Percentiles rank a stretch among this genome's conserved stretches.
These are phyloP conservation scores for Hippasteria phrygiana DNA, from an alignment of 53 echinoderm and acorn worm species.

Conservation along the genomic window DNA sequence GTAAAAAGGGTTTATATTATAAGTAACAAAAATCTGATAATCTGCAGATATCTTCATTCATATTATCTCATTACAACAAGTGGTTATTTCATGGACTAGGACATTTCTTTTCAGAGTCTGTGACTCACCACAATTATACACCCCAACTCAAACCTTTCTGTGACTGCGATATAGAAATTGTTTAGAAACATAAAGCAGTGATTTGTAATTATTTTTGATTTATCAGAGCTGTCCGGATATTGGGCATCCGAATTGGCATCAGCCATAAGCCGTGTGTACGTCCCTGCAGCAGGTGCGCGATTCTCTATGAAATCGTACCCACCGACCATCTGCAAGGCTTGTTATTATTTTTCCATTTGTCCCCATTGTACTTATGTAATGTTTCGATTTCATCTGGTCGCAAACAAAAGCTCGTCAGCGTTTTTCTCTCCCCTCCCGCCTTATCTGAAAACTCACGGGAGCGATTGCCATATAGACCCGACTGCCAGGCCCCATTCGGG, in stretches of 20 bases:
- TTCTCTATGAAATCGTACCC: slow-evolving; percentile 51
- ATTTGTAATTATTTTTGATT: background rate
- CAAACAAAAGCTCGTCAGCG: slow-evolving; percentile 49
- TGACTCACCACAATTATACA: too few relatives aligned
- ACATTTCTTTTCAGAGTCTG: too few relatives aligned
- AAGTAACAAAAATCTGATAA: too few relatives aligned
- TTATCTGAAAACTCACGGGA: slow-evolving; percentile 39
- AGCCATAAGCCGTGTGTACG: background rate
- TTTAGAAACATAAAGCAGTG: too few relatives aligned
- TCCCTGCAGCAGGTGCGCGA: slow-evolving; percentile 36
- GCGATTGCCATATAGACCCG: background rate
- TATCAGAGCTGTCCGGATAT: background rate
- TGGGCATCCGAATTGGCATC: background rate
- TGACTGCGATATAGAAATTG: too few relatives aligned
- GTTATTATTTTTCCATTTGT: slow-evolving; percentile 52
- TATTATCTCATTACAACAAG: too few relatives aligned
- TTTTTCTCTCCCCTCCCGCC: background rate
- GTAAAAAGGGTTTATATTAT: too few relatives aligned
- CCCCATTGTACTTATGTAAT: slow-evolving; percentile 58
- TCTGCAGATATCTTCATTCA: too few relatives aligned
- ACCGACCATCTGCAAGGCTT: slow-evolving; percentile 62
- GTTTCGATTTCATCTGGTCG: slow-evolving; percentile 63
- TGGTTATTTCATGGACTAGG: too few relatives aligned
- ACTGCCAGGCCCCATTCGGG: too few relatives aligned
- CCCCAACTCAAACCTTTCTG: too few relatives aligned